These are phyloP conservation scores for Cephalotes varians DNA, from an alignment of 2,888 invertebrate genomes.

Conservation along the genomic window DNA sequence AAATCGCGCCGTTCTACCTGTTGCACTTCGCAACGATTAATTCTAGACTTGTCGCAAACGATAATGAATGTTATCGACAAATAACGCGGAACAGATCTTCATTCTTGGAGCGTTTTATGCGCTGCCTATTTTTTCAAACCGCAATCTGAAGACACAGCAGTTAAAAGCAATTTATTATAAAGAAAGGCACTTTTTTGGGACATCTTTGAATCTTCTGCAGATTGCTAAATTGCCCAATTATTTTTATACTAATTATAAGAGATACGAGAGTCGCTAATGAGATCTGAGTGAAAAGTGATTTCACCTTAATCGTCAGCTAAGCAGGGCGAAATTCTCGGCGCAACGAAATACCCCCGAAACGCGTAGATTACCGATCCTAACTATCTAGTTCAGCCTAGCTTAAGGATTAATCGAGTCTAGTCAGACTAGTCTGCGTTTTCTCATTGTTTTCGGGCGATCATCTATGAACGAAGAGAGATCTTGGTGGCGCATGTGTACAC, in stretches of 20 bases:
- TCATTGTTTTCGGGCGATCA: slow-evolving; percentile 20
- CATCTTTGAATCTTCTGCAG: slow-evolving; percentile 71
- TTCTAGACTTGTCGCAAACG: background rate
- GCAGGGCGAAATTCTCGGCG: slow-evolving; percentile 72
- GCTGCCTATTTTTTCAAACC: background rate
- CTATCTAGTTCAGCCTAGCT: slow-evolving; percentile 67
- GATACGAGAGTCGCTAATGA: slow-evolving; percentile 55
- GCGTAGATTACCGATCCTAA: slow-evolving; percentile 60
- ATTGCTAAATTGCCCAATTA: slow-evolving; percentile 81
- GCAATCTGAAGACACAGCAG: background rate
- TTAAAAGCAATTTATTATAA: background rate
- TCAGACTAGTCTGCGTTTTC: slow-evolving; percentile 57
- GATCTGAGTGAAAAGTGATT: slow-evolving; percentile 1
- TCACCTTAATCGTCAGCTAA: slow-evolving; percentile 34
- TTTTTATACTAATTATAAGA: slow-evolving; percentile 83
- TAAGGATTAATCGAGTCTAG: slow-evolving; percentile 67
- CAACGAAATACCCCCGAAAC: slow-evolving; percentile 77
- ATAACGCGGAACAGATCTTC: background rate
- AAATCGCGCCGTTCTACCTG: background rate
- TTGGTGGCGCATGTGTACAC: background rate
- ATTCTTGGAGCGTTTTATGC: background rate
- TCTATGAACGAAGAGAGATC: slow-evolving; percentile 16
- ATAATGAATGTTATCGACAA: slow-evolving; percentile 4
- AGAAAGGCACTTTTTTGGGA: slow-evolving; percentile 47
- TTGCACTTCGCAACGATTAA: slow-evolving; percentile 2